phyloP scores from a whole-genome alignment of 2,797 vertebrate genomes.

The Mus spretus region DNA sequence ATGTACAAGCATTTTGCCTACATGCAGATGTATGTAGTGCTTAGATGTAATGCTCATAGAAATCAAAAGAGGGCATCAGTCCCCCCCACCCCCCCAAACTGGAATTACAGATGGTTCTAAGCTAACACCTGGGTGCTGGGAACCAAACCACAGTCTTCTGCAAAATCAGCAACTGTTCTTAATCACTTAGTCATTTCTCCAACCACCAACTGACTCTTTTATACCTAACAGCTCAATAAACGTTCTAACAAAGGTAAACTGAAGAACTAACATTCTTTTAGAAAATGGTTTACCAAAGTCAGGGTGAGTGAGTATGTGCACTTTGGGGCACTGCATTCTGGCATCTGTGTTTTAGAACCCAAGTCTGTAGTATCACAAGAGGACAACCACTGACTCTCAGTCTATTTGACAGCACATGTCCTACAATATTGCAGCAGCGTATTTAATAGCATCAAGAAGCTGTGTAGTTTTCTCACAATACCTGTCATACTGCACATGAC shows the following conservation, averaged over 20 bases:
- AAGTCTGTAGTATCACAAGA: too few species aligned
- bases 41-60: neutral
- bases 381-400: rapidly evolving
- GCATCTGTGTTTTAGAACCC: too few species aligned
- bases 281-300: neutral
- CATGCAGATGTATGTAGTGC: too few species aligned
- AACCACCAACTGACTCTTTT: neutral
- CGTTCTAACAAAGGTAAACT: neutral
- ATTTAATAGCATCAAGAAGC: neutral
- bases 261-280: neutral
- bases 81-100: neutral
- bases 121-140: too few species aligned
- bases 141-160: neutral
- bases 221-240: neutral
- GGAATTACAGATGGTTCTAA: neutral
- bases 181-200: neutral
- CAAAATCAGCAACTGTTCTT: neutral
- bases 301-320: rapidly evolving
- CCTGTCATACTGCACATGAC: rapidly evolving
- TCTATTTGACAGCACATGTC: neutral
- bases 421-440: neutral
- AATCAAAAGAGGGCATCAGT: too few species aligned
- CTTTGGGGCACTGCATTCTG: too few species aligned
- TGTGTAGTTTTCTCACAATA: neutral
- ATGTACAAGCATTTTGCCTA: neutral